Conservation (phyloP, 2,888 invertebrate genomes). For the Cabera pusaria region DNA sequence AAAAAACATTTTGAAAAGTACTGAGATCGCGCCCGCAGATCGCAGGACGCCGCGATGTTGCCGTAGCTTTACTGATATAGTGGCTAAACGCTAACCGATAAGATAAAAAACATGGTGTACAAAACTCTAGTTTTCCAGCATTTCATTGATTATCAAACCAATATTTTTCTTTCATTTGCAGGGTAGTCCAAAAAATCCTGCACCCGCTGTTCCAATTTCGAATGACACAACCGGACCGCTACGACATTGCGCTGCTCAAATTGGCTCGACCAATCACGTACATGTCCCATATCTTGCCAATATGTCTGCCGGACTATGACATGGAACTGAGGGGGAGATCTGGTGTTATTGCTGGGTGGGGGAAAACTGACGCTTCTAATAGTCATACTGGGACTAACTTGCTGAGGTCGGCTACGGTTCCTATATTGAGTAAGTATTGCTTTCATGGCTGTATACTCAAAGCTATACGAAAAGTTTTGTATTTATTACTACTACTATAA, state of each 20-base stretch:
- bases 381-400: conserved; percentile 92
- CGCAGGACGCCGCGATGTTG: no score
- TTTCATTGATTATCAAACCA: no score
- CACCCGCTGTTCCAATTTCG: conserved; percentile 92
- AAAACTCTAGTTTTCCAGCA: no score
- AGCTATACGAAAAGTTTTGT: no score
- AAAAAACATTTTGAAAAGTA: no score
- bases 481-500: no score
- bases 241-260: conserved; percentile 89
- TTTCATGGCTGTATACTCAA: no score
- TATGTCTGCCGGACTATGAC: conserved; percentile 87
- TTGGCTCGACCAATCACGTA: conserved; percentile 87
- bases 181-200: conserved; percentile 88
- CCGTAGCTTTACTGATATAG: no score
- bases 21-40: no score
- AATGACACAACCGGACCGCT: conserved; percentile 92
- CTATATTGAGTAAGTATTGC: conserved; percentile 88
- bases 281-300: conserved; percentile 88
- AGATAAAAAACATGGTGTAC: no score
- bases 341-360: conserved; percentile 91
- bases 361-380: conserved; percentile 88
- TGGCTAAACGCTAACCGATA: no score
- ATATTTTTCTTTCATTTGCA: conserved; percentile 37
- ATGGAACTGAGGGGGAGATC: conserved; percentile 62
- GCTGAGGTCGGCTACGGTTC: conserved; percentile 90